Percentiles rank a stretch among this genome's conserved stretches.
Conservation (phyloP, 2,888 invertebrate genomes). For the Drosophila robusta region DNA sequence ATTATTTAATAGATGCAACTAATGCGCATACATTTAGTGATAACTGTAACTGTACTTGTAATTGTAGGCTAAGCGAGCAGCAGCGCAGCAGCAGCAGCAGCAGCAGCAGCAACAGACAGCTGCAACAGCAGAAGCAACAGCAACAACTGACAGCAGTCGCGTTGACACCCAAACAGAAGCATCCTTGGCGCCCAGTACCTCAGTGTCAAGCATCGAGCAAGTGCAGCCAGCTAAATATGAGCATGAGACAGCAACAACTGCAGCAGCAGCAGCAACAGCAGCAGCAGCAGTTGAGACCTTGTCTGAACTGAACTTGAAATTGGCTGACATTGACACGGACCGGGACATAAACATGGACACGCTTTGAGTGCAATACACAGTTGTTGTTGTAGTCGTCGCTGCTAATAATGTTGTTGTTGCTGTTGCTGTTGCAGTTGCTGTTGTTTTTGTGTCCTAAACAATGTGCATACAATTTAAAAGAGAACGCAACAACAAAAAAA, state of each 20-base stretch:
- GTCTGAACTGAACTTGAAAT: slow-evolving; percentile 73
- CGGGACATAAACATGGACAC: slow-evolving; percentile 24
- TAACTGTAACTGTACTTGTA: slow-evolving; percentile 79
- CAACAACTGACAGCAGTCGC: slow-evolving; percentile 41
- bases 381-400: slow-evolving; percentile 10
- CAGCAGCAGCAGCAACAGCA: slow-evolving; percentile 23
- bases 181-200: slow-evolving; percentile 69
- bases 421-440: slow-evolving; percentile 12
- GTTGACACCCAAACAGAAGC: slow-evolving; percentile 40
- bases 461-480: slow-evolving; percentile 50
- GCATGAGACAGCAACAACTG: slow-evolving; percentile 36
- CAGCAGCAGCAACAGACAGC: slow-evolving; percentile 30
- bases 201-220: slow-evolving; percentile 76
- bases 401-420: slow-evolving; percentile 22
- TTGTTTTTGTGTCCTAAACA: slow-evolving; percentile 40
- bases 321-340: slow-evolving; percentile 69
- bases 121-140: slow-evolving; percentile 27
- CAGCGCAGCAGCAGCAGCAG: slow-evolving; percentile 30
- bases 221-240: slow-evolving; percentile 53
- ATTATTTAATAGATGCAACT: slow-evolving; percentile 71
- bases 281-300: slow-evolving; percentile 46
- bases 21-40: slow-evolving; percentile 79
- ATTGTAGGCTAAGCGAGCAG: slow-evolving; percentile 68
- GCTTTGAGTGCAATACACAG: slow-evolving; percentile 56
- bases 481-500: not conserved